Evolutionary conservation across 2,113 vertebrate species (phyloP).

Genomic region (Accipiter virgatus): DNA sequence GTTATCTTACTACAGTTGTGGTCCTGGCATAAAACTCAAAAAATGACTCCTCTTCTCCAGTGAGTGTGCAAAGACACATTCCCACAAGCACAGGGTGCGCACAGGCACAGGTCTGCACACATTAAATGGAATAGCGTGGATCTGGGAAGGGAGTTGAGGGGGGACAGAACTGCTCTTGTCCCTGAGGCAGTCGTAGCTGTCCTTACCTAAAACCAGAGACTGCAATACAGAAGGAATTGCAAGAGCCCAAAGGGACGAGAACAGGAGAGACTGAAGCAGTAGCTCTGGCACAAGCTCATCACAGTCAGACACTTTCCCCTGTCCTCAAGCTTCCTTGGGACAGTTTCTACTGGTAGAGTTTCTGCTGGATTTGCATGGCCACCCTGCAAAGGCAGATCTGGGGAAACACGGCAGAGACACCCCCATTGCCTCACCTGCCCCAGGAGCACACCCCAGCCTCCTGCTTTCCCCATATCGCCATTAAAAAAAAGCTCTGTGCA

Average conservation of each 20-base stretch:
- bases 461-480: background rate
- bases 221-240: background rate
- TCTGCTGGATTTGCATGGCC: background rate
- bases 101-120: background rate
- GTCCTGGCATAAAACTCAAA: background rate
- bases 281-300: background rate
- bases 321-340: background rate
- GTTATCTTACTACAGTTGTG: background rate
- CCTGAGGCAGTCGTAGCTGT: background rate
- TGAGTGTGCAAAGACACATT: fast-evolving
- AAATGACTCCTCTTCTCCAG: background rate
- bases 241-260: background rate
- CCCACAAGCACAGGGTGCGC: background rate
- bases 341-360: background rate
- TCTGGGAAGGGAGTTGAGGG: background rate
- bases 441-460: background rate
- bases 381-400: background rate
- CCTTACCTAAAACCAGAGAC: background rate
- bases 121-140: fast-evolving
- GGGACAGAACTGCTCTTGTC: background rate
- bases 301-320: background rate
- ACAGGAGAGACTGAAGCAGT: background rate
- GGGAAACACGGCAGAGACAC: background rate
- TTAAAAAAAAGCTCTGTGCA: slow-evolving; percentile 16
- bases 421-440: slow-evolving; percentile 5